phyloP scores from a whole-genome alignment of 2,797 vertebrate genomes.

The Remorina albescens region DNA sequence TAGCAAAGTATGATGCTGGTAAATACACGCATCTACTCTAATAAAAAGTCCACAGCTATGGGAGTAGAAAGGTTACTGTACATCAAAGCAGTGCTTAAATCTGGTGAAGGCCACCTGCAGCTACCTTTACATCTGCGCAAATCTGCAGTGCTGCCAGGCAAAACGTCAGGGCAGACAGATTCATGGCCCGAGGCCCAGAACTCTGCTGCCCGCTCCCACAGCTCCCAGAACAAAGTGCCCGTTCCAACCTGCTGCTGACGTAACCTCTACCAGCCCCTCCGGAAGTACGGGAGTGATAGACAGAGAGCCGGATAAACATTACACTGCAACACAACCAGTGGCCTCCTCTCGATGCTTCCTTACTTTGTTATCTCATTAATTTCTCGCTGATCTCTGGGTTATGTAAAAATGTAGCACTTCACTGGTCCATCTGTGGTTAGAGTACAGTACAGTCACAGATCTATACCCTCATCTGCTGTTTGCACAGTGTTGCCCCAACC shows the following conservation, averaged over 20 bases:
- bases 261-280: constrained; percentile 42
- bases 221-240: constrained; percentile 22
- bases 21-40: constrained; percentile 11
- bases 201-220: constrained; percentile 43
- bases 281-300: neutral
- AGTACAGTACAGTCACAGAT: constrained; percentile 52
- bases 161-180: constrained; percentile 64
- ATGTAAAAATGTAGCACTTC: constrained; percentile 29
- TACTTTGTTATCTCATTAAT: constrained; percentile 9
- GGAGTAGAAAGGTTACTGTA: constrained; percentile 16
- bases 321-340: neutral
- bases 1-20: no score
- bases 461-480: constrained; percentile 51
- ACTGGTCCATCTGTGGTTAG: constrained; percentile 57
- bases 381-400: constrained; percentile 38
- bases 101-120: constrained; percentile 56
- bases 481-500: constrained; percentile 14
- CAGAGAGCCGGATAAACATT: neutral
- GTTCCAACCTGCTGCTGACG: constrained; percentile 44
- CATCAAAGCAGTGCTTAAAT: constrained; percentile 42
- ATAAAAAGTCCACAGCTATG: constrained; percentile 32
- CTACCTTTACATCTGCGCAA: constrained; percentile 56
- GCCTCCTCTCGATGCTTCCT: constrained; percentile 8
- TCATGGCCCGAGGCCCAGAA: constrained; percentile 70
- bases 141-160: constrained; percentile 51